Evolutionary conservation across 2,888 invertebrate genomes (phyloP), one percentile per base, ranked within the genome.

Genomic region (Hyalella azteca): DNA sequence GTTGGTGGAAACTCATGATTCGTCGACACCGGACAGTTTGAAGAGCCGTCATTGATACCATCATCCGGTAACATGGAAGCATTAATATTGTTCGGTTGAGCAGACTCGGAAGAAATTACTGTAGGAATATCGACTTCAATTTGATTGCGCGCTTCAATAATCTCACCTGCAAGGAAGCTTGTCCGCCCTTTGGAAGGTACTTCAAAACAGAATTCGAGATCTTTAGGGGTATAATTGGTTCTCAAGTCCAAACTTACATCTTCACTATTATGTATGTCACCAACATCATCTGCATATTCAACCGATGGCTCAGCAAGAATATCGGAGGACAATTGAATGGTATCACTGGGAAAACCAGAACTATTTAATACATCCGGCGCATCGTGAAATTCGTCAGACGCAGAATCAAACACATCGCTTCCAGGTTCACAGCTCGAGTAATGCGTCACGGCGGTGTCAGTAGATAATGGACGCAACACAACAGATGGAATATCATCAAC

Each of bases 391-490:
- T 66, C 66, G 19, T 66, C 66, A n/a, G 66, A 66, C n/a, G 66
- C 36, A 3, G 66, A 36, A 19, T 66, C 66, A 66, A 66, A 66
- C 19, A 36, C 66, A 66, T 32, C 66, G 29, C 66, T 66, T 32
- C 66, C 40, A 22, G 75, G 75, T 41, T 45, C 75, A 75, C 75
- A 75, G 29, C 75, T 75, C 26, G 75, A 75, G 75, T 75, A 75
- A 29, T 66, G 66, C 19, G 66, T 66, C 19, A 36, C 66, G 29
- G 66, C 66, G 7, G 66, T 32, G 39, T 66, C 66, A 66, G 66
- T 66, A 36, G 66, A 66, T 19, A 36, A 19, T 15, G 66, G 66
- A 29, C 66, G 66, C 32, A 36, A 32, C 29, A 66, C 13, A 19
- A 36, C 19, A 19, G 32, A 36, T 36, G 22, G 13, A 2, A 36